phyloP scores from a whole-genome alignment of 2,113 vertebrate genomes.

The Rhinoderma darwinii region DNA sequence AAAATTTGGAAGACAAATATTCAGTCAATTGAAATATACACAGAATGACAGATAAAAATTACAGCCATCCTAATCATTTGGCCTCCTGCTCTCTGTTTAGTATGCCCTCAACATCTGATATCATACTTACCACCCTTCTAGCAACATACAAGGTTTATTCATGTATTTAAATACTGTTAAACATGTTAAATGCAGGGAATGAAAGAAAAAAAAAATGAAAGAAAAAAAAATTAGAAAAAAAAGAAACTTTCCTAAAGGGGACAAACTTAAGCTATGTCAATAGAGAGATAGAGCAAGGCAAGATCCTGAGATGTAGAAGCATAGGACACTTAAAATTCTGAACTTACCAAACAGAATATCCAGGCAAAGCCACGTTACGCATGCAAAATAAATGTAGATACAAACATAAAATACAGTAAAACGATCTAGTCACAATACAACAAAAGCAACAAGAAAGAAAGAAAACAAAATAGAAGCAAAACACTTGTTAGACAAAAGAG shows the following conservation, averaged over 20 bases:
- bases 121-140: constrained; percentile 5
- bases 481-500: constrained; percentile 74
- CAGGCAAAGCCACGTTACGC: constrained; percentile 99
- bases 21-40: not conserved
- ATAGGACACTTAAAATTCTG: constrained; percentile 76
- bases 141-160: not conserved
- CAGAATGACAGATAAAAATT: not conserved
- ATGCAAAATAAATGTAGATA: constrained; percentile 95
- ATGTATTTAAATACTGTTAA: not conserved
- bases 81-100: not conserved
- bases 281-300: constrained; percentile 68
- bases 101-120: not conserved
- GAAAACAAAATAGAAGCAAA: constrained; percentile 69
- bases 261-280: constrained; percentile 66
- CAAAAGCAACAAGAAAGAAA: constrained; percentile 77
- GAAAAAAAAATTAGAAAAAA: constrained; percentile 47
- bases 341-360: constrained; percentile 99
- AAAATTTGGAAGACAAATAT: constrained; percentile 69
- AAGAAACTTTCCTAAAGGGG: constrained; percentile 61
- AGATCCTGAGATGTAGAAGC: constrained; percentile 63
- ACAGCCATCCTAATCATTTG: not conserved
- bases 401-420: constrained; percentile 92
- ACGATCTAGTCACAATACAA: constrained; percentile 80
- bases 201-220: constrained; percentile 62
- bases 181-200: constrained; percentile 66